Percentiles rank a stretch among this genome's conserved stretches.
These are phyloP conservation scores for Xiphophorus hellerii DNA, from an alignment of 2,113 vertebrate species.

Conservation along the genomic window DNA sequence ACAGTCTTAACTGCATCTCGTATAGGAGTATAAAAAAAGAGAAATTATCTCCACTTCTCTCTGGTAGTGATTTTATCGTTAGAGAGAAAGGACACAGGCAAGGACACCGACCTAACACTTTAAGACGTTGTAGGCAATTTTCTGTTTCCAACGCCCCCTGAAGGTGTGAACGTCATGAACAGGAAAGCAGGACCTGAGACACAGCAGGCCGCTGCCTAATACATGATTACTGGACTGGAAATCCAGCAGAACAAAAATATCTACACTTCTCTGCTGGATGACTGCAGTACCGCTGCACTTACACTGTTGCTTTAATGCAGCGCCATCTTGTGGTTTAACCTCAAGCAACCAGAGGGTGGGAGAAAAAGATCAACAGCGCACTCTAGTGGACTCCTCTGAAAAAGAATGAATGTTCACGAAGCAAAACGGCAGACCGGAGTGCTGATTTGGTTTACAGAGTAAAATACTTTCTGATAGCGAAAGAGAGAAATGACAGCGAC, in stretches of 20 bases:
- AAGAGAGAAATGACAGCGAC: slow-evolving; percentile 7
- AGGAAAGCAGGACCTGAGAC: slow-evolving; percentile 7
- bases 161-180: slow-evolving; percentile 14
- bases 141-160: slow-evolving; percentile 8
- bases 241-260: slow-evolving; percentile 6
- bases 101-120: slow-evolving; percentile 33
- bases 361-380: slow-evolving; percentile 34
- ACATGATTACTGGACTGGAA: slow-evolving; percentile 26
- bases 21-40: slow-evolving; percentile 8
- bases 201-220: slow-evolving; percentile 22
- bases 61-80: slow-evolving; percentile 4
- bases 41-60: slow-evolving; percentile 21
- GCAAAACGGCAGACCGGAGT: neutral
- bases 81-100: slow-evolving; percentile 40
- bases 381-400: slow-evolving; percentile 31
- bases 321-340: slow-evolving; percentile 68
- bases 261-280: slow-evolving; percentile 28
- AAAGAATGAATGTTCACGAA: neutral
- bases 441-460: slow-evolving; percentile 8
- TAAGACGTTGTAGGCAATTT: slow-evolving; percentile 18
- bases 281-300: slow-evolving; percentile 26
- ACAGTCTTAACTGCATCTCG: slow-evolving; percentile 7
- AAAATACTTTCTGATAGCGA: neutral
- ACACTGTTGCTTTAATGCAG: slow-evolving; percentile 25
- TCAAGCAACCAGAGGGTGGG: neutral